Conservation (phyloP, 53 echinoderm and acorn worm genomes). For the Hippasteria phrygiana region DNA sequence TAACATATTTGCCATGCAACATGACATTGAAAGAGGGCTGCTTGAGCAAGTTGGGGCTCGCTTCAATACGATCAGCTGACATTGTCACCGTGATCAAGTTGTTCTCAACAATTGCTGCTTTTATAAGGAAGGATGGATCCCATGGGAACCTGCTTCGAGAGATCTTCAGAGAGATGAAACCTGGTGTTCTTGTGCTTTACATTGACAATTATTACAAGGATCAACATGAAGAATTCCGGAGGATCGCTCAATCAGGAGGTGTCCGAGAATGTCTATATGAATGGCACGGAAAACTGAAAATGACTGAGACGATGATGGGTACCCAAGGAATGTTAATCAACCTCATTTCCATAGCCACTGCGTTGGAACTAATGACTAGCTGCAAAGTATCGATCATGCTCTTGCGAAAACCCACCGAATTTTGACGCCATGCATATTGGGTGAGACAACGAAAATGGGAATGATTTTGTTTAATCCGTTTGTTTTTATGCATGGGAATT, state of each 20-base stretch:
- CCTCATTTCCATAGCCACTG: not conserved
- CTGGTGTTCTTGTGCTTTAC: slow-evolving; percentile 37
- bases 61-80: slow-evolving; percentile 8
- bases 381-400: slow-evolving; percentile 30
- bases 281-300: slow-evolving; percentile 18
- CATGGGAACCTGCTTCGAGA: slow-evolving; percentile 15
- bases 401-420: slow-evolving; percentile 32
- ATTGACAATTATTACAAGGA: slow-evolving; percentile 29
- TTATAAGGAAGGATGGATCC: not conserved
- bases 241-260: not conserved
- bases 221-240: slow-evolving; percentile 12
- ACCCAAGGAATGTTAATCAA: not conserved
- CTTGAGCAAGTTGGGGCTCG: not conserved
- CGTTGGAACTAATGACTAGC: not conserved
- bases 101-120: slow-evolving; percentile 32
- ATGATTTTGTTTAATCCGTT: not conserved
- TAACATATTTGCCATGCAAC: slow-evolving; percentile 15
- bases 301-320: not conserved
- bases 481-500: too few relatives aligned
- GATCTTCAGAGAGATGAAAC: slow-evolving; percentile 12
- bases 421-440: too few relatives aligned
- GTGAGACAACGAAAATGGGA: not conserved
- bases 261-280: slow-evolving; percentile 8
- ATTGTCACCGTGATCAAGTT: slow-evolving; percentile 23
- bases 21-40: not conserved